These are phyloP conservation scores for Eutrigla gurnardus DNA, from an alignment of 2,797 vertebrate genomes.

Conservation along the genomic window DNA sequence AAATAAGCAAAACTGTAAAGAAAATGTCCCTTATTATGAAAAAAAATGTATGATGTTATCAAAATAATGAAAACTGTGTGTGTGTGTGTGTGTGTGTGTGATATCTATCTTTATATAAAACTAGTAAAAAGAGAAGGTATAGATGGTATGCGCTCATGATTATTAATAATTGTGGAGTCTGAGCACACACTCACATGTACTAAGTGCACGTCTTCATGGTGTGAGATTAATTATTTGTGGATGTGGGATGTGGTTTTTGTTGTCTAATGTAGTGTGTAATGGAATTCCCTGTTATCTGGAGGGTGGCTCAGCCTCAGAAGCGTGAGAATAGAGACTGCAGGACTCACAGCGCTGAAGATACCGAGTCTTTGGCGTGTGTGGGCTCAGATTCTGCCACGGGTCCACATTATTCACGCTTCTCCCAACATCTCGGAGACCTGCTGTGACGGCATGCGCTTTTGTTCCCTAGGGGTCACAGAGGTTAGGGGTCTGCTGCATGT, in stretches of 20 bases:
- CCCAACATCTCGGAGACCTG: slow-evolving; percentile 38
- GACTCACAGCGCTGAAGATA: slow-evolving; percentile 30
- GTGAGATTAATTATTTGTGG: slow-evolving; percentile 73
- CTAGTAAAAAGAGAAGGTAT: slow-evolving; percentile 1
- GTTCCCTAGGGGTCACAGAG: slow-evolving; percentile 42
- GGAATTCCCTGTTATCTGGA: slow-evolving; percentile 70
- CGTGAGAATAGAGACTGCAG: slow-evolving; percentile 42
- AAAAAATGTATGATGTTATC: slow-evolving; percentile 17
- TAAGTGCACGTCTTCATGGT: slow-evolving; percentile 61
- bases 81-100: not conserved
- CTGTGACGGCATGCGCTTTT: slow-evolving; percentile 21
- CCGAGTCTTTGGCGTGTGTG: slow-evolving; percentile 25
- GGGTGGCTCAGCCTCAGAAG: slow-evolving; percentile 57
- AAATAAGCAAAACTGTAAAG: not conserved
- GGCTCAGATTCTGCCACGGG: slow-evolving; percentile 48
- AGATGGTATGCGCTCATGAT: slow-evolving; percentile 5
- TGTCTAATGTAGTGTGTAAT: slow-evolving; percentile 79
- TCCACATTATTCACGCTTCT: slow-evolving; percentile 54
- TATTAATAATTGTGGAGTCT: slow-evolving; percentile 54
- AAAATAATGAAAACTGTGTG: slow-evolving; percentile 3
- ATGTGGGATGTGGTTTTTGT: slow-evolving; percentile 58
- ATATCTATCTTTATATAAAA: too few species aligned
- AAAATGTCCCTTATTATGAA: not conserved
- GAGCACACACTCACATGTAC: slow-evolving; percentile 38
- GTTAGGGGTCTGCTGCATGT: slow-evolving; percentile 43